Conservation (phyloP, 92 coral and sea anemone genomes). For the Siderastrea radians region DNA sequence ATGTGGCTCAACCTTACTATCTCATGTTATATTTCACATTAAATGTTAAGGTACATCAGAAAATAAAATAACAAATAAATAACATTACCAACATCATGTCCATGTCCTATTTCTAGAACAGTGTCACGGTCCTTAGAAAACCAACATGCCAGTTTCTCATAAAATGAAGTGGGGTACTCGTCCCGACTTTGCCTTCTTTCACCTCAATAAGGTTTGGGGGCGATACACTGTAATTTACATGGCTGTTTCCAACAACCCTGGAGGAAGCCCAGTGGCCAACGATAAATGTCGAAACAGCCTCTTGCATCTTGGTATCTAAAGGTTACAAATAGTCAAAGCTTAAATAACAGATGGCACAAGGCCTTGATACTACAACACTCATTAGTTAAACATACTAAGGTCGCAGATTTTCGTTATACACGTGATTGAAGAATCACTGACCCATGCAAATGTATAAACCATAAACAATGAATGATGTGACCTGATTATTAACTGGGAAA, state of each 20-base stretch:
- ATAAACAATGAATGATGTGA: too few species aligned
- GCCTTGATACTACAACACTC: too few species aligned
- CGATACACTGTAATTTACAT: not conserved
- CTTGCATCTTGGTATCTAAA: conserved; percentile 7
- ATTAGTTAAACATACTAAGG: too few species aligned
- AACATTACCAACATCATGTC: conserved; percentile 8
- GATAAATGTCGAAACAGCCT: conserved; percentile 1
- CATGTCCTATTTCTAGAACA: not conserved
- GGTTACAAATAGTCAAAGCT: conserved; percentile 8
- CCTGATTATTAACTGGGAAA: too few species aligned
- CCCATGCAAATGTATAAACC: too few species aligned
- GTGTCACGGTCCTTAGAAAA: not conserved
- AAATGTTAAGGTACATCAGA: too few species aligned
- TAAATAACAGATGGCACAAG: not conserved
- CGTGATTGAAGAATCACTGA: too few species aligned
- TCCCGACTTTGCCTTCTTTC: not conserved
- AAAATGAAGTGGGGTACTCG: not conserved
- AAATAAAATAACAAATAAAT: too few species aligned
- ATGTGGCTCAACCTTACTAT: too few species aligned
- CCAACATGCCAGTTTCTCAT: not conserved
- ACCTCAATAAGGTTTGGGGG: conserved; percentile 21
- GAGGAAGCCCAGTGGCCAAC: conserved; percentile 20
- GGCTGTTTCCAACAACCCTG: conserved; percentile 1
- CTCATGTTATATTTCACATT: too few species aligned
- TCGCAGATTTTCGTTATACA: too few species aligned